These are phyloP conservation scores for Pangasius macronema DNA, from an alignment of 2,797 vertebrate genomes.

Conservation along the genomic window DNA sequence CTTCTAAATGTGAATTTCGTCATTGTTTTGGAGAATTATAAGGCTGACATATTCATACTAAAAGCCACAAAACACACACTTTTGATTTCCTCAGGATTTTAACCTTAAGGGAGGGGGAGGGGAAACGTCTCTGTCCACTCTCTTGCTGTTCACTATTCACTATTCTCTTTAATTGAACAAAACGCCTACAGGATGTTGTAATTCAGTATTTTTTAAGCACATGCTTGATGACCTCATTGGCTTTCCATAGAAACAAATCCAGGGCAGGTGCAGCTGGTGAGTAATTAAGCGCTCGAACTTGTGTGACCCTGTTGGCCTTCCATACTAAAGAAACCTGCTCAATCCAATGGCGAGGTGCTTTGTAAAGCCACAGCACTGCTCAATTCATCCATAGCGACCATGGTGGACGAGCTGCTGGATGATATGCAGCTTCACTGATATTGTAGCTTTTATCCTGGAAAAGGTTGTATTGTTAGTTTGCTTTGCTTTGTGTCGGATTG, in stretches of 20 bases:
- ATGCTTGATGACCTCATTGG: neutral
- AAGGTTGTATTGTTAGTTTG: neutral
- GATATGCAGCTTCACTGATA: neutral
- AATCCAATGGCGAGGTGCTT: slow-evolving; percentile 35
- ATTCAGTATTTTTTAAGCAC: neutral
- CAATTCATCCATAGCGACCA: slow-evolving; percentile 31
- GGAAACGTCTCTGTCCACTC: too few species aligned
- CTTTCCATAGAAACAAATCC: neutral
- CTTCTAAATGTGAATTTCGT: too few species aligned
- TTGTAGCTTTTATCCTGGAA: neutral
- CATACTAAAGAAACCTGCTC: slow-evolving; percentile 27
- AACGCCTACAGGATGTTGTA: too few species aligned
- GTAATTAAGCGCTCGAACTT: neutral
- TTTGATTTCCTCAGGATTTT: too few species aligned
- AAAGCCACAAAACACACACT: too few species aligned
- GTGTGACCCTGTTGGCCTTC: slow-evolving; percentile 14
- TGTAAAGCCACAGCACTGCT: slow-evolving; percentile 28
- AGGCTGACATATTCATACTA: too few species aligned
- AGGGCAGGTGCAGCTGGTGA: neutral
- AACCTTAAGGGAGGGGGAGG: too few species aligned
- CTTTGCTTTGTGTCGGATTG: slow-evolving; percentile 16
- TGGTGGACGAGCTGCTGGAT: slow-evolving; percentile 7
- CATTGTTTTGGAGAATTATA: too few species aligned
- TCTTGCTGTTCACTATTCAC: too few species aligned
- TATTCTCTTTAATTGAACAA: too few species aligned